phyloP scores from a whole-genome alignment of 2,113 vertebrate genomes.

The Eretmochelys imbricata region DNA sequence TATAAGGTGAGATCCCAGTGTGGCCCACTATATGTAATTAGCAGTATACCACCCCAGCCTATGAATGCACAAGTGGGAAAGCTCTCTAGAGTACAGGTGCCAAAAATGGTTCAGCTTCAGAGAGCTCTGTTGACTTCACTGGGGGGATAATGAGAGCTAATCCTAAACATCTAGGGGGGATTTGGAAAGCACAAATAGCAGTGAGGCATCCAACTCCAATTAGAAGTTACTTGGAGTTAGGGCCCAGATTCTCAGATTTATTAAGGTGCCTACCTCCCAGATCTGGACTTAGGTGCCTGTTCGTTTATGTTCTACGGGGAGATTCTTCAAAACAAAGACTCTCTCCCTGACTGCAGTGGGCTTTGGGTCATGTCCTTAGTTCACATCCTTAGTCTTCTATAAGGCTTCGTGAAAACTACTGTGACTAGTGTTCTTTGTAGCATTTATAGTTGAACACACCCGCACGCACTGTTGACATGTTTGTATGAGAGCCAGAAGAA shows the following conservation, averaged over 20 bases:
- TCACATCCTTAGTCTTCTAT: background rate
- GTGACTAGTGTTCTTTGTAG: background rate
- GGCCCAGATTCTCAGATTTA: background rate
- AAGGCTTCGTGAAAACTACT: background rate
- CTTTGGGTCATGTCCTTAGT: background rate
- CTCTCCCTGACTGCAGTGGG: background rate
- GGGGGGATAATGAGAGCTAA: background rate
- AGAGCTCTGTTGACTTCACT: background rate
- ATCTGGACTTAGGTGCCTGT: background rate
- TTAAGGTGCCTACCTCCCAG: background rate
- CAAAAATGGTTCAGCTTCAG: background rate
- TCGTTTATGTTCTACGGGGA: background rate
- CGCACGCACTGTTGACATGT: background rate
- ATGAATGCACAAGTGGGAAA: background rate
- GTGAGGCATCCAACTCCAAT: background rate
- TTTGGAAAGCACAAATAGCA: background rate
- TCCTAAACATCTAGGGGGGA: background rate
- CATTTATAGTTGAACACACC: background rate
- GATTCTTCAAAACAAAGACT: no score
- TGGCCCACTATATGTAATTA: background rate
- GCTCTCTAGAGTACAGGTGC: background rate
- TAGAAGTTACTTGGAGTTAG: background rate
- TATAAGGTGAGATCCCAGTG: background rate
- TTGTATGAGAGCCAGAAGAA: background rate
- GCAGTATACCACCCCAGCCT: background rate